Conservation (phyloP, 2,888 invertebrate species). For the Azorinus chamasolen region DNA sequence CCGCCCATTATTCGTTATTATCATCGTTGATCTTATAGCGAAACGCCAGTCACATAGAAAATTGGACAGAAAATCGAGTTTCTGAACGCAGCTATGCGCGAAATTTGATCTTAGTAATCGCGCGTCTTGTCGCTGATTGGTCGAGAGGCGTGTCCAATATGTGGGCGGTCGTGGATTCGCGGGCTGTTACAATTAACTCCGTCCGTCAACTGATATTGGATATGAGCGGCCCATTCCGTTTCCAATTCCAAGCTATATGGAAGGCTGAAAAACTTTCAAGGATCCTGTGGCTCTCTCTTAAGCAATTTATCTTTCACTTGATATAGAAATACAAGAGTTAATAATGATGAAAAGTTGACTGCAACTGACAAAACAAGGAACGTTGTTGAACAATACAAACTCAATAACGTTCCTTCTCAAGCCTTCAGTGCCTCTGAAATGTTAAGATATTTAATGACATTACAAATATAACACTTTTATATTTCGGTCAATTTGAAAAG, state of each 20-base stretch:
- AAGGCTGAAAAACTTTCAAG: too few species aligned
- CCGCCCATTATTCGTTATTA: constrained; percentile 47
- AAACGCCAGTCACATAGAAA: constrained; percentile 42
- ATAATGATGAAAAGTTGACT: constrained; percentile 14
- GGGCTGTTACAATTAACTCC: constrained; percentile 23
- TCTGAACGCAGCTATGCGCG: constrained; percentile 25
- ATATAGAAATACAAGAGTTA: constrained; percentile 23
- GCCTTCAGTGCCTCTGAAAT: too few species aligned
- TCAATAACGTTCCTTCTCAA: too few species aligned
- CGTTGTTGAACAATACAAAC: too few species aligned
- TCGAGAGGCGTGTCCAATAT: constrained; percentile 46
- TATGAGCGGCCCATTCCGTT: constrained; percentile 8
- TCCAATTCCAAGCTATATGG: constrained; percentile 7
- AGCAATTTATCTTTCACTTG: too few species aligned
- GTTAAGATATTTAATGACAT: too few species aligned
- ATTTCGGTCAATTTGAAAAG: too few species aligned
- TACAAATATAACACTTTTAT: too few species aligned
- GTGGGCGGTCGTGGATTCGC: constrained; percentile 26
- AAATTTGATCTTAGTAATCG: constrained; percentile 40
- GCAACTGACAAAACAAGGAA: constrained; percentile 2
- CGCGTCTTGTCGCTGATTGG: constrained; percentile 32
- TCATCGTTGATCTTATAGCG: constrained; percentile 32
- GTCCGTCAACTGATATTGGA: constrained; percentile 34
- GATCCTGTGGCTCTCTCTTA: too few species aligned
- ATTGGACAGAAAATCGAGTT: constrained; percentile 24